Evolutionary conservation across 2,888 invertebrate species (phyloP).

Genomic region (Dysmachus trigonus): DNA sequence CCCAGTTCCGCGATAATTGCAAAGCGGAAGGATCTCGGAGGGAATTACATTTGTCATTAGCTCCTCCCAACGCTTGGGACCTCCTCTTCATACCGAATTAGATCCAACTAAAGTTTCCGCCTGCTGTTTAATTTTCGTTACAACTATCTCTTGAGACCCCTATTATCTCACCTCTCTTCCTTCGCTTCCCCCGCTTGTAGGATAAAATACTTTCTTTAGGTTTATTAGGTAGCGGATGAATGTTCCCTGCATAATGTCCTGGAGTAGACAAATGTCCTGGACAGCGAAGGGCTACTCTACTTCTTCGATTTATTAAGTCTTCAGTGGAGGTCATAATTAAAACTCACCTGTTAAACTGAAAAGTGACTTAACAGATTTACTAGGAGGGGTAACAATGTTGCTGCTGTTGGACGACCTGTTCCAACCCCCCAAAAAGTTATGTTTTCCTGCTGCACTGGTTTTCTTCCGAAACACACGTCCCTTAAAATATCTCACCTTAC

Average conservation of each 20-base stretch:
- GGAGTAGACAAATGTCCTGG: background rate
- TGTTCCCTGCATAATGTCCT: background rate
- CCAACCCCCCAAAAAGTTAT: background rate
- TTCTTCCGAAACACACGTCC: background rate
- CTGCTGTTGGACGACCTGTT: background rate
- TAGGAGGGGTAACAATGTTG: background rate
- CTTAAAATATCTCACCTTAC: background rate
- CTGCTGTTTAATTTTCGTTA: background rate
- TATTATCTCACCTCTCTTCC: too few relatives aligned
- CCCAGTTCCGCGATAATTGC: background rate
- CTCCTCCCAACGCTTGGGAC: background rate
- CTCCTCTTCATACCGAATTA: background rate
- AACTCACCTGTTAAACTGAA: background rate
- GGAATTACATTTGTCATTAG: background rate
- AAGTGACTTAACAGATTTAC: background rate
- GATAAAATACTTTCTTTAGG: background rate
- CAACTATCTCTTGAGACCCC: background rate
- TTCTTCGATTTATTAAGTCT: conserved; percentile 3
- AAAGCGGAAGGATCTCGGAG: background rate
- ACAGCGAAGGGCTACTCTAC: background rate
- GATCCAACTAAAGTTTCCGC: background rate
- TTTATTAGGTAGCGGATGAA: background rate
- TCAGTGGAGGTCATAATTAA: conserved; percentile 16
- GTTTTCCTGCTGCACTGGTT: background rate
- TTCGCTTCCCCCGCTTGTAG: background rate